phyloP scores from a whole-genome alignment of 2,113 vertebrate genomes.

The Sinocyclocheilus rhinocerous region DNA sequence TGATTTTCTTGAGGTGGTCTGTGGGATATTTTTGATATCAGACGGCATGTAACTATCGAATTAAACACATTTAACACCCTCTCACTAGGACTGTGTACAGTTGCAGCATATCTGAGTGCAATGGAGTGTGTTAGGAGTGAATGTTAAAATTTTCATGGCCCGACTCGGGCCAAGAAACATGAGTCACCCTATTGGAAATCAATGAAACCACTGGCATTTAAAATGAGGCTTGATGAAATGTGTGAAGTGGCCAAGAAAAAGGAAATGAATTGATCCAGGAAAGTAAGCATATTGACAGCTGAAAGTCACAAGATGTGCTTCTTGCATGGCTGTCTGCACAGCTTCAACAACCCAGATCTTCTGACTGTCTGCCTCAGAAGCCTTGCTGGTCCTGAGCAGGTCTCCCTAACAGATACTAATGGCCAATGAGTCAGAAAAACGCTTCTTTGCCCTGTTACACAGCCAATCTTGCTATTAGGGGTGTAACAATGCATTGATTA shows the following conservation, averaged over 20 bases:
- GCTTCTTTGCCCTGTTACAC: background rate
- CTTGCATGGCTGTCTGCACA: slow-evolving; percentile 10
- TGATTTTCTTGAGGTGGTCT: slow-evolving; percentile 17
- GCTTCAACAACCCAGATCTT: background rate
- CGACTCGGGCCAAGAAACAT: slow-evolving; percentile 55
- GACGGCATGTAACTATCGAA: slow-evolving; percentile 10
- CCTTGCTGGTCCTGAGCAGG: background rate
- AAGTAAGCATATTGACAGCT: slow-evolving; percentile 55
- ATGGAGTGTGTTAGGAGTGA: slow-evolving; percentile 57
- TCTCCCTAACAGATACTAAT: background rate
- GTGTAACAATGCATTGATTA: background rate
- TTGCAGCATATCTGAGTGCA: slow-evolving; percentile 51
- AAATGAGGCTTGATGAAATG: slow-evolving; percentile 71
- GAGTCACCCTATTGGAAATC: slow-evolving; percentile 72
- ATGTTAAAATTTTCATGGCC: slow-evolving; percentile 59
- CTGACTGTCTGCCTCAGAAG: background rate
- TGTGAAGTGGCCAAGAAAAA: slow-evolving; percentile 64
- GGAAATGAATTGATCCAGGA: slow-evolving; percentile 62
- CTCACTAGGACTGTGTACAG: background rate
- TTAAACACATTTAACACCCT: slow-evolving; percentile 37
- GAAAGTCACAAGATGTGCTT: slow-evolving; percentile 34
- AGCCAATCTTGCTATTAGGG: background rate
- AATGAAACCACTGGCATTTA: slow-evolving; percentile 72
- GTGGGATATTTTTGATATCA: slow-evolving; percentile 9
- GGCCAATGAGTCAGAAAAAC: slow-evolving; percentile 18